A percentile compares a stretch with the other conserved stretches of the same genome.
Conservation (phyloP, 2,888 invertebrate species). For the Synergus japonicus region DNA sequence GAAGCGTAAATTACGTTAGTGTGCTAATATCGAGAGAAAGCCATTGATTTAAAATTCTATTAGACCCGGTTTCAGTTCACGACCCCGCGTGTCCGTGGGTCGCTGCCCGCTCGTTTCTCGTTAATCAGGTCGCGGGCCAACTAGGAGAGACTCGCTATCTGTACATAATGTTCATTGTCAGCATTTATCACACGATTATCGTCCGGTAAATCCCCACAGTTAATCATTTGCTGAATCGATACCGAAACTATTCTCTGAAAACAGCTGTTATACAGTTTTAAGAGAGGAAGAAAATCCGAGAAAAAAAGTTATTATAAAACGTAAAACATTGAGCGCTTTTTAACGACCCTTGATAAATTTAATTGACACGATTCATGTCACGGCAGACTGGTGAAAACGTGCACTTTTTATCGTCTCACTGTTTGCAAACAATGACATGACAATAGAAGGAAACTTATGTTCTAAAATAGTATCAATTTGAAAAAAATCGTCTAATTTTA, state of each 20-base stretch:
- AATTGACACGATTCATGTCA: constrained; percentile 20
- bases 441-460: not conserved
- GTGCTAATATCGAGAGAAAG: constrained; percentile 14
- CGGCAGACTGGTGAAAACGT: constrained; percentile 6
- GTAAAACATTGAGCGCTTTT: not conserved
- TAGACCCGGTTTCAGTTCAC: constrained; percentile 54
- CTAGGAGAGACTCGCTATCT: constrained; percentile 72
- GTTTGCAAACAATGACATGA: not conserved
- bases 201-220: not conserved
- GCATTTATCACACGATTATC: constrained; percentile 58
- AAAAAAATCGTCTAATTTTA: too few relatives aligned
- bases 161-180: constrained; percentile 69
- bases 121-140: constrained; percentile 61
- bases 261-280: not conserved
- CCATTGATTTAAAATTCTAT: constrained; percentile 15
- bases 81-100: constrained; percentile 47
- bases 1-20: not conserved
- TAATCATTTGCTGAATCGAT: not conserved
- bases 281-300: not conserved
- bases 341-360: constrained; percentile 6
- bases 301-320: not conserved
- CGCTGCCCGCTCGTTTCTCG: not conserved
- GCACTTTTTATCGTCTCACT: not conserved
- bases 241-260: not conserved
- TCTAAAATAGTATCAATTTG: not conserved